Percentiles rank a stretch among this genome's conserved stretches.
Conservation (phyloP, 2,888 invertebrate genomes). For the Lacanobia oleracea region DNA sequence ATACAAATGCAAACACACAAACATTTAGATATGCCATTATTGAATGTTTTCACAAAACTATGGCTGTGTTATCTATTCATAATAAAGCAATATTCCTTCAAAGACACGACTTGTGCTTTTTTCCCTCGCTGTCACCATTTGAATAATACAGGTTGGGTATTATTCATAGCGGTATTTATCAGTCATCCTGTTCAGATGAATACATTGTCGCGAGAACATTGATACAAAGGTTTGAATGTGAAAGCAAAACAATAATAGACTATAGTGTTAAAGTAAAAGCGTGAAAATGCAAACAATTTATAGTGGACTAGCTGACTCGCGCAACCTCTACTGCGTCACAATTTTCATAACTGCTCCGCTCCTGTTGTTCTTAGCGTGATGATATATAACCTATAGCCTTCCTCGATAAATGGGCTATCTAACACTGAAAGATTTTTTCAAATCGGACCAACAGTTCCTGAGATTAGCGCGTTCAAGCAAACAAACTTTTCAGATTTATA, state of each 20-base stretch:
- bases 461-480: too few relatives aligned
- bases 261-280: not conserved
- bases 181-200: slow-evolving; percentile 28
- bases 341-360: too few relatives aligned
- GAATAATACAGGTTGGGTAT: slow-evolving; percentile 34
- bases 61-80: slow-evolving; percentile 58
- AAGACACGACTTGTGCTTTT: slow-evolving; percentile 33
- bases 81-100: slow-evolving; percentile 33
- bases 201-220: slow-evolving; percentile 24
- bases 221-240: slow-evolving; percentile 25
- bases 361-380: too few relatives aligned
- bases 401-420: too few relatives aligned
- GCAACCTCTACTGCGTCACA: too few relatives aligned
- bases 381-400: too few relatives aligned
- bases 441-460: too few relatives aligned
- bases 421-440: too few relatives aligned
- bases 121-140: slow-evolving; percentile 15
- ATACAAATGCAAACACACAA: slow-evolving; percentile 54
- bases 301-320: too few relatives aligned
- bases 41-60: slow-evolving; percentile 61
- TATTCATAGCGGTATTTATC: slow-evolving; percentile 23
- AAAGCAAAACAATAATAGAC: slow-evolving; percentile 3
- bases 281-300: slow-evolving; percentile 4
- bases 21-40: slow-evolving; percentile 44
- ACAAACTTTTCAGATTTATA: too few relatives aligned